Conservation (phyloP, 2,888 invertebrate genomes). For the Drosophila rellima region DNA sequence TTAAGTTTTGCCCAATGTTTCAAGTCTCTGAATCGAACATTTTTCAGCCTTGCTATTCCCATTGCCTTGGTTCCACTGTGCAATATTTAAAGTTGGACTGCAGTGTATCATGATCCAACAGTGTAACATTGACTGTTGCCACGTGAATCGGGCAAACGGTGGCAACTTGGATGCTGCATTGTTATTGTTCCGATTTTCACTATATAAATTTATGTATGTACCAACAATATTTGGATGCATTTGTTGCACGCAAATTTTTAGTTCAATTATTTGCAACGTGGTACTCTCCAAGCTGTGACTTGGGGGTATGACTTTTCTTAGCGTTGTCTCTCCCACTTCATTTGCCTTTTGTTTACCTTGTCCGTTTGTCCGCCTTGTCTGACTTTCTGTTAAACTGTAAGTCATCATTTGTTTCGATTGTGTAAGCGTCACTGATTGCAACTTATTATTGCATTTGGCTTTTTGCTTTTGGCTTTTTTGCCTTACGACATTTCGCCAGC, state of each 20-base stretch:
- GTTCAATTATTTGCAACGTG: conserved; percentile 31
- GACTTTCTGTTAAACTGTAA: neutral
- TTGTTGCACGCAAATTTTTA: conserved; percentile 9
- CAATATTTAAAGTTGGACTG: neutral
- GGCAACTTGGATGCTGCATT: neutral
- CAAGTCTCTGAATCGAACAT: too few species aligned
- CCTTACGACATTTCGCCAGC: conserved; percentile 11
- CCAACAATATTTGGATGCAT: conserved; percentile 10
- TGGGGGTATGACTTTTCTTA: neutral
- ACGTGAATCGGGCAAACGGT: conserved; percentile 10
- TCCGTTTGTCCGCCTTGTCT: neutral
- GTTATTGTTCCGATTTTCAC: neutral
- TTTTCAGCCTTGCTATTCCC: too few species aligned
- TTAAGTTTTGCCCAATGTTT: too few species aligned
- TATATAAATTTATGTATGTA: neutral
- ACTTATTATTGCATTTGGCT: conserved; percentile 21
- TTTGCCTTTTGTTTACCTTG: conserved; percentile 17
- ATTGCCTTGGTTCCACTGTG: neutral
- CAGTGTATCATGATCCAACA: conserved; percentile 5
- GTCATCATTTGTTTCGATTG: conserved; percentile 16
- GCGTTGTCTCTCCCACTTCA: conserved; percentile 13
- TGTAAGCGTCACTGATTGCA: conserved; percentile 35
- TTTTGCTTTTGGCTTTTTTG: neutral
- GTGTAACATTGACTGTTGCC: conserved; percentile 29
- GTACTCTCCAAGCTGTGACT: neutral